Evolutionary conservation across 2,797 vertebrate species (phyloP).

Genomic region (Craterocephalus amniculus): DNA sequence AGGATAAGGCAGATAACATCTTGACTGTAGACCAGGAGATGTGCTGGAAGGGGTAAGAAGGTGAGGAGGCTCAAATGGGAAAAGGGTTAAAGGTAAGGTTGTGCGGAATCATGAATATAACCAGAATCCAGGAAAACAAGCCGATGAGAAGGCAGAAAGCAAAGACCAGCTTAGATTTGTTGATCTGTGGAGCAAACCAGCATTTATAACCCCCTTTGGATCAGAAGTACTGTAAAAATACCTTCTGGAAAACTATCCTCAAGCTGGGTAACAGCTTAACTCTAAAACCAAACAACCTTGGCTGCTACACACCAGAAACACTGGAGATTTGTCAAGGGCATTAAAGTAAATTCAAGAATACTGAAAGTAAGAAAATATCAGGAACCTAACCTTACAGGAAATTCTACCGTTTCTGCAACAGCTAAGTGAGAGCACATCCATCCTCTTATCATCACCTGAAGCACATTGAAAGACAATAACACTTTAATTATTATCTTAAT

Average conservation of each 20-base stretch:
- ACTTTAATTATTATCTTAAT: no score
- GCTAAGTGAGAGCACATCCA: no score
- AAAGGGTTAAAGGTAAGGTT: conserved; percentile 23
- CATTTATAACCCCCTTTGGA: background rate
- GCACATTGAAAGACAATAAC: no score
- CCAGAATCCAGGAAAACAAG: conserved; percentile 14
- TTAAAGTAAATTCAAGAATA: no score
- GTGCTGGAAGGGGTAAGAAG: conserved; percentile 2
- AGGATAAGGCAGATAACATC: conserved; percentile 22
- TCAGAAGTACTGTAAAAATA: background rate
- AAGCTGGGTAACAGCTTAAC: background rate
- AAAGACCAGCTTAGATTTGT: background rate
- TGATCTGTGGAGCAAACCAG: conserved; percentile 13
- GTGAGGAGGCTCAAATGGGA: conserved; percentile 10
- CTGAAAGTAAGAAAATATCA: no score
- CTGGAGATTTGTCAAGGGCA: background rate
- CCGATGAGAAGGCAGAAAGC: background rate
- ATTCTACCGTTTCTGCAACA: no score
- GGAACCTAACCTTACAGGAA: no score
- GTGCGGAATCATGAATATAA: background rate
- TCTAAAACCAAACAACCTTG: background rate
- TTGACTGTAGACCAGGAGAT: conserved; percentile 16
- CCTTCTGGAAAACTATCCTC: background rate
- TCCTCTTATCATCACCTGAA: no score
- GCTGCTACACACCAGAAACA: background rate